Evolutionary conservation across 2,888 invertebrate species (phyloP), one percentile per base, ranked within the genome.

Genomic region (Lottia scabra): DNA sequence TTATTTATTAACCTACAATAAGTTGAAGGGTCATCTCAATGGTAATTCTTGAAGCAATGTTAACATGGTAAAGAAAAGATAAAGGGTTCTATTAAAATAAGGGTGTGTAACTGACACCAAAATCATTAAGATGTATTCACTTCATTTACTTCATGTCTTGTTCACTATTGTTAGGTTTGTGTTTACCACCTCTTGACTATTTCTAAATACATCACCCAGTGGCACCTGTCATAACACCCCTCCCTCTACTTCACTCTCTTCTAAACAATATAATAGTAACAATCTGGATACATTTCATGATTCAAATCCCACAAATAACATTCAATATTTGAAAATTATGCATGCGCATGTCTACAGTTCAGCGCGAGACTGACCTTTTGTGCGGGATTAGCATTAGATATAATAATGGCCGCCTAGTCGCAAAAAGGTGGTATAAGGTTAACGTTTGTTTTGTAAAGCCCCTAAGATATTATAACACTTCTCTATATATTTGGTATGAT

Each of bases 41-140:
- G 38, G 56, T 56, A 19, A 56, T 56, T 12, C 56, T 23, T 23
- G 56, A 23, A 23, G 23, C 23, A 23, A 23, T 56, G 56, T 56
- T 23, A 56, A 56, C 19, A 23, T 23, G 56, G 56, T 56, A 23
- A 23, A 56, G 19, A 56, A 56, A 56, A 56, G 56, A 56, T 56
- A 23, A 56, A 56, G 23, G 23, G 23, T 38, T 13, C 56, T 56
- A 56, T 56, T 23, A 23, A 56, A 56, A 38, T 38, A 56, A 23
- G 56, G 56, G 56, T 8, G 56, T 56, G 56, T 56, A 56, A 56
- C 19, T 56, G 56, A 56, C 56, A 56, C 56, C 56, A 23, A 56
- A 23, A 13, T 56, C 19, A 56, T 56, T 56, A 56, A 23, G 56
- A 56, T 13, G 8, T 56, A 23, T 56, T 23, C 56, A 56, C 56